Base-by-base conservation (phyloP, 2,113 vertebrate genomes). In the Paedocypris sp. region DNA sequence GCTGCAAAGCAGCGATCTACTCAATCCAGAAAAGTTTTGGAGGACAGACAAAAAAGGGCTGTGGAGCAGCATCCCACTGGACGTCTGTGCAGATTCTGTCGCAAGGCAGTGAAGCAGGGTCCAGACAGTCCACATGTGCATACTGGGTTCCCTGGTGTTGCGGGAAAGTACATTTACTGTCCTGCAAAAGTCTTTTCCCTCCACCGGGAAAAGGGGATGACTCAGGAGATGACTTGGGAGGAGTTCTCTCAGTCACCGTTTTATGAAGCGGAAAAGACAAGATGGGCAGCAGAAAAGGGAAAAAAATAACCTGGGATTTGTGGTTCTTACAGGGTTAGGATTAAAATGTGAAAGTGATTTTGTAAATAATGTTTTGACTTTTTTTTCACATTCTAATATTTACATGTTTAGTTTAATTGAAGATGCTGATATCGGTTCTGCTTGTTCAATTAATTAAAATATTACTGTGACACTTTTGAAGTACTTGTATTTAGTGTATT, bases 151-250 rank as follows among this genome's bases (percentile, higher is more conserved):
- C 58, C 68, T 38, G 43, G 51, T 4, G 29, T 57, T 20, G 20
- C 45, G 31, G 57, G 63, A 3, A 70, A 70, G 28, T 25, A 45
- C 29, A 58, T 67, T 22, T 54, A 64, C 3, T 60, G 64, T 4
- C 52, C 41, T 2, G 4, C 41, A 19, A 67, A 63, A 25, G 53
- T 59, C 4, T 43, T 13, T n/a, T 36, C 35, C 8, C 3, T 36
- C 3, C 60, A 64, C 13, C 2, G 8, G 20, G 19, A 13, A 3
- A 6, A 32, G 33, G 42, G 43, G 10, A 68, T 57, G 43, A 12
- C 3, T 3, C 12, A 36, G 15, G 35, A 36, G 12, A 36, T 36
- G 35, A 36, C 12, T 13, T 13, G 35, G 35, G 15, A 13, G 3
- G 35, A 36, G 35, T 36, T 36, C 15, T 5, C 12, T 11, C 2